Conservation (phyloP, 35 echinoderm and acorn worm genomes). For the Ophioderma brevispina region DNA sequence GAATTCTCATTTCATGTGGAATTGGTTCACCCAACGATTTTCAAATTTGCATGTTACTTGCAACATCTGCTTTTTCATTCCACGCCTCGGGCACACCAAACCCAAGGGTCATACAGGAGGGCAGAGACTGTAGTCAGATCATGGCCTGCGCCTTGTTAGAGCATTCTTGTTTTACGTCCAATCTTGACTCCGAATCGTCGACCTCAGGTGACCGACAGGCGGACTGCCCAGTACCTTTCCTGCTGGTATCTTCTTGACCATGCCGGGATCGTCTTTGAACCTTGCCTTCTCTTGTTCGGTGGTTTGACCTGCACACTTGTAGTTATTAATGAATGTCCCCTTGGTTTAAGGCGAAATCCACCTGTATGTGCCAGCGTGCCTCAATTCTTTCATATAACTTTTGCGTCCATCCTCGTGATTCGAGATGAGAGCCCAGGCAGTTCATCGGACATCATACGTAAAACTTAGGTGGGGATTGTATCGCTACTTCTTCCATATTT, state of each 20-base stretch:
- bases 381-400: conserved; percentile 28
- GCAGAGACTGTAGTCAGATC: conserved; percentile 47
- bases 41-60: conserved; percentile 39
- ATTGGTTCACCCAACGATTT: conserved; percentile 60
- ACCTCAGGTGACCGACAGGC: conserved; percentile 51
- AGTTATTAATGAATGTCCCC: conserved; percentile 29
- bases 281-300: conserved; percentile 25
- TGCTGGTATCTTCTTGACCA: conserved; percentile 25
- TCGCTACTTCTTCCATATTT: neutral
- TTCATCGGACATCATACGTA: conserved; percentile 56
- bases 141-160: conserved; percentile 42
- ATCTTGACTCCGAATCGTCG: conserved; percentile 41
- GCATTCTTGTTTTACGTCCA: conserved; percentile 17
- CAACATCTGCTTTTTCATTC: conserved; percentile 43
- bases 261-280: neutral
- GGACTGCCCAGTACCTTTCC: conserved; percentile 48
- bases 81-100: conserved; percentile 38
- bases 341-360: conserved; percentile 45
- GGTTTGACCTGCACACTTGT: conserved; percentile 34
- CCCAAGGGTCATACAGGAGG: conserved; percentile 68
- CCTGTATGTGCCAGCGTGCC: conserved; percentile 16
- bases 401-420: neutral
- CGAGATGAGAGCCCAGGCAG: neutral
- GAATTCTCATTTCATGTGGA: neutral
- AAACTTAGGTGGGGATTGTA: neutral